Evolutionary conservation across 2,113 vertebrate species (phyloP), one percentile per base, ranked within the genome.

Genomic region (Pholis gunnellus): DNA sequence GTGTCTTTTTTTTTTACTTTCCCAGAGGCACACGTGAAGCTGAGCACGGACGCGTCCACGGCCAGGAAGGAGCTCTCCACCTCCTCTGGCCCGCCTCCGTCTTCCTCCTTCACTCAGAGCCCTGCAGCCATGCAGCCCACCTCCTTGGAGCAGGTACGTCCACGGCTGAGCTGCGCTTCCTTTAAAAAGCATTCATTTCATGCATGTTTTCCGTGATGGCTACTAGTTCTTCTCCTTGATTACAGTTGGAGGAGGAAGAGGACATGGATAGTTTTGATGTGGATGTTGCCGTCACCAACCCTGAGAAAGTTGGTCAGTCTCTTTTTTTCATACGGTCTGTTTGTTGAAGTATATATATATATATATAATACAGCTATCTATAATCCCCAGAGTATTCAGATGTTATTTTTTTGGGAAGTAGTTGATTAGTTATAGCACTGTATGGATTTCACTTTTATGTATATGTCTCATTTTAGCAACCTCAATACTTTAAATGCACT

Each of bases 291-390:
- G 96, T 99, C 85, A 98, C 97, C 2, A 97, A 99, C 77, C 98
- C 98, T 0, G 98, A 99, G 91, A 99, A 99, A 96, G 94, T 99
- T 48, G 98, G 98, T 99, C 87, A 96, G 97, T 94, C 2, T 56
- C 7, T 63, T 42, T 67, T 76, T 50, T 64, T 15, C 0, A 5
- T 46, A 6, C 2, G 64, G 5, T 64, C n/a, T 36, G 2, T 64
- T 61, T 70, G 9, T 50, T 73, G 20, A 64, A 63, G 54, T 31
- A n/a, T n/a, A n/a, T n/a, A n/a, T n/a, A n/a, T n/a, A n/a, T n/a
- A n/a, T n/a, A n/a, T 42, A 9, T 56, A 20, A 50, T 14, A 31
- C 6, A n/a, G 17, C 52, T 44, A 5, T 67, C 11, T 31, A 3
- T 6, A 56, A 46, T 34, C 50, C 71, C 89, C 5, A 2, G 13